Evolutionary conservation across 2,888 invertebrate species (phyloP).

Genomic region (Sabatieria punctata): DNA sequence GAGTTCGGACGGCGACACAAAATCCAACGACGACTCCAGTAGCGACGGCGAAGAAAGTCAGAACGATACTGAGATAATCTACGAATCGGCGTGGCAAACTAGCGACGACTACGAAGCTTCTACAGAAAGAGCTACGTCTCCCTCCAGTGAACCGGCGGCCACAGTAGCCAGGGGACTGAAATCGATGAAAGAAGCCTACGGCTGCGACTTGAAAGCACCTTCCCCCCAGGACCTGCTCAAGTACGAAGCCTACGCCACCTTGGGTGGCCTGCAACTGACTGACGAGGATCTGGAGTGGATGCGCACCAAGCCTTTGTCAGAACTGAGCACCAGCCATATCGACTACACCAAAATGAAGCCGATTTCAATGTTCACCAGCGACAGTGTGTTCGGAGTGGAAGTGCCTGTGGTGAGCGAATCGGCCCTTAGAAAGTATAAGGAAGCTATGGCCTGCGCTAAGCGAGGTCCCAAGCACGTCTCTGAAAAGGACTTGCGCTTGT

Average conservation of each 20-base stretch:
- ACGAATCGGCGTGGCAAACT: background rate
- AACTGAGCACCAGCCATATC: background rate
- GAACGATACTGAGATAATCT: too few species aligned
- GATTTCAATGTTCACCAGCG: slow-evolving; percentile 4
- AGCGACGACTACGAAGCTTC: background rate
- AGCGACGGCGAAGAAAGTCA: background rate
- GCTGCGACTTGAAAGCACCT: background rate
- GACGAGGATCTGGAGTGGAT: slow-evolving; percentile 1
- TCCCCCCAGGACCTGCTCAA: slow-evolving; percentile 3
- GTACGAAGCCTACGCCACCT: slow-evolving; percentile 3
- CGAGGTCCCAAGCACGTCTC: background rate
- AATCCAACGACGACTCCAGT: background rate
- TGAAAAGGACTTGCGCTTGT: background rate
- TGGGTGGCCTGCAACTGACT: background rate
- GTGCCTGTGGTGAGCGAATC: slow-evolving; percentile 4
- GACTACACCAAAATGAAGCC: background rate
- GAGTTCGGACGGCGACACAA: too few species aligned
- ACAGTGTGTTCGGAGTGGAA: slow-evolving; percentile 4
- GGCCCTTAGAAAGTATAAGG: background rate
- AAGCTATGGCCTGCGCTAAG: background rate
- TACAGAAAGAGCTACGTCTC: too few species aligned
- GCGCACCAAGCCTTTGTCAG: background rate
- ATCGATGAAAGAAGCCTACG: slow-evolving; percentile 3
- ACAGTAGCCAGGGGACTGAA: too few species aligned
- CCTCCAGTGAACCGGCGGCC: too few species aligned